Base-by-base conservation (phyloP, 2,888 invertebrate species). In the Falcaria lacertinaria region DNA sequence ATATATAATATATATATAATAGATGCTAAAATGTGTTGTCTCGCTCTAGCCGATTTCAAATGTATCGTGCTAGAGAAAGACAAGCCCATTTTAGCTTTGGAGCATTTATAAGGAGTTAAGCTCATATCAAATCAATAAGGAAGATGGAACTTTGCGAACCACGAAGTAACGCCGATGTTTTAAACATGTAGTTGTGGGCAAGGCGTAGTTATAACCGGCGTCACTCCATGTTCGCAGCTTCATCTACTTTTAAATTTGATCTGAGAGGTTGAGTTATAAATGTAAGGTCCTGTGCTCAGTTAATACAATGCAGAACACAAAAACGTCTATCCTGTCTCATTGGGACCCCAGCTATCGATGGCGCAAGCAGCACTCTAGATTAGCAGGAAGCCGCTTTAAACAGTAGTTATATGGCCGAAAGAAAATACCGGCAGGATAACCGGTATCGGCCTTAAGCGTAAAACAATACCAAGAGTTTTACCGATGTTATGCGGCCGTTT, bases 401-500 rank as follows among this genome's bases (percentile, higher is more conserved):
- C 3, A 19, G 0, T 84, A 82, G 83, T 78, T 65, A 65, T 62
- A 56, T 60, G 58, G 71, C 74, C 76, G 75, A 67, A 64, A 69
- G 69, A 73, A 70, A 70, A 74, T 71, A 54, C 55, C n/a, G n/a
- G n/a, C n/a, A n/a, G n/a, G n/a, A n/a, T n/a, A n/a, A 67, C 52
- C 42, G 51, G 50, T 50, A 50, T 52, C 69, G 74, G 76, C 74
- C 71, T 60, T 64, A 61, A 47, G 69, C 74, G 71, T 68, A 57
- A 73, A 69, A 64, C 64, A 76, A 72, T 61, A 69, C 57, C 67
- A 64, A 57, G 58, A 67, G 52, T 72, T 76, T 89, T 89, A 89
- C 89, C 89, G 81, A 80, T 78, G 52, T 55, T 62, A 68, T 65
- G 69, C 64, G 76, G 79, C 72, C 71, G 66, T 73, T 73, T 74